These are phyloP conservation scores for Aphis gossypii DNA, from an alignment of 1,140 invertebrate species.

Conservation along the genomic window DNA sequence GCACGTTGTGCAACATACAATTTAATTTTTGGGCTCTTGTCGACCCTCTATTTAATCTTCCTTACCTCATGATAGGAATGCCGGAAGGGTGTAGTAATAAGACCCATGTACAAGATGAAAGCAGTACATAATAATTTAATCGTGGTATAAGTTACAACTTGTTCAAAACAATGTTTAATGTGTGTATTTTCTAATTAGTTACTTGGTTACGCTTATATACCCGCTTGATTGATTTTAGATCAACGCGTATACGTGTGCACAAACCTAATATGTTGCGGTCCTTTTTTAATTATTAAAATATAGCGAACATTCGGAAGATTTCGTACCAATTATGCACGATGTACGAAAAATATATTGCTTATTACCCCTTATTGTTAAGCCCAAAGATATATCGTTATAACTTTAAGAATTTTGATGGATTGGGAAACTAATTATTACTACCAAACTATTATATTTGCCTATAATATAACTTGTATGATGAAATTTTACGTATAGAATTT, in stretches of 20 bases:
- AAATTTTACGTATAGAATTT: background rate
- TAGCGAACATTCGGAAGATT: background rate
- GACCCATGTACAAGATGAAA: conserved; percentile 22
- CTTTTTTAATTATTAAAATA: background rate
- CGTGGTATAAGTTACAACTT: conserved; percentile 31
- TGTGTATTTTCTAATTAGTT: conserved; percentile 35
- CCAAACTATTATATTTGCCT: background rate
- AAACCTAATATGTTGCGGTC: background rate
- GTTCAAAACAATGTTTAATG: conserved; percentile 3
- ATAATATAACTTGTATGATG: background rate
- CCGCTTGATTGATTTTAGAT: conserved; percentile 11
- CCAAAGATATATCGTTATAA: background rate
- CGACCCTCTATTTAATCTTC: conserved; percentile 27
- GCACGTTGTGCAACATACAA: background rate
- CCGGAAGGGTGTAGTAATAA: conserved; percentile 25
- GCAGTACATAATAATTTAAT: conserved; percentile 36
- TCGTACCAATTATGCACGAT: background rate
- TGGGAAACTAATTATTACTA: background rate
- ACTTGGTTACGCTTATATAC: background rate
- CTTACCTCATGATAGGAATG: background rate
- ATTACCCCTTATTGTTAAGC: background rate
- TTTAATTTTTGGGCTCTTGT: background rate
- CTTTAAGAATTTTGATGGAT: background rate
- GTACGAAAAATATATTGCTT: background rate
- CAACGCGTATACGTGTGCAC: background rate